Base-by-base conservation (phyloP, 2,113 vertebrate species). In the Megaleporinus macrocephalus region DNA sequence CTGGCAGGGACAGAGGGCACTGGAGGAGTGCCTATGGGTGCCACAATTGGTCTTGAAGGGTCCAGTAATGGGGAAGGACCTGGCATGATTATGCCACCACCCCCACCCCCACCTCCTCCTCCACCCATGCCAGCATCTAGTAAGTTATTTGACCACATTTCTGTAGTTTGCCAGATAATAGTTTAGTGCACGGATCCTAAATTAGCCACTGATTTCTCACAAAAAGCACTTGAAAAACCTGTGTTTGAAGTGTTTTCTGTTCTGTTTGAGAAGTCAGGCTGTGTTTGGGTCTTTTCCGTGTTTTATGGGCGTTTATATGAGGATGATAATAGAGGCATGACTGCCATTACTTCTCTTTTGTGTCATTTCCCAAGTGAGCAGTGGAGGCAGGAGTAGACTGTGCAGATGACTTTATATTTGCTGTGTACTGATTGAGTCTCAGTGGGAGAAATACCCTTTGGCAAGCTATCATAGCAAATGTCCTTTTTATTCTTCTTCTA, bases 31-130 rank as follows among this genome's bases (percentile, higher is more conserved):
- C 1, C 69, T 6, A 9, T 92, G 84, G 86, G 84, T 86, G 61
- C 83, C 76, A 81, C 74, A 22, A 18, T 63, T 3, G n/a, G 66
- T 20, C 57, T 79, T 5, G 41, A 79, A 55, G 76, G 86, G 66
- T 83, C 85, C 6, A 87, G 81, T 78, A 87, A 89, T 1, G 63
- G 72, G 4, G 83, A 80, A 1, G 49, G 24, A 2, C 81, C 20
- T 6, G 87, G 85, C 5, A 24, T 66, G 6, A 14, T 80, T 0
- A 70, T 80, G 10, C 86, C 90, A 0, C 91, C 93, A 0, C 91
- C 95, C 0, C 95, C 95, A 0, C 94, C 95, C 0, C 95, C 95
- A 0, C 90, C 90, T 0, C 88, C 92, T 0, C 92, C 91, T 0
- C 91, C 91, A 41, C 81, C 82, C 14, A 62, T 80, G 74, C 73